Base-by-base conservation (phyloP, 35 echinoderm and acorn worm genomes). In the Heliocidaris tuberculata region DNA sequence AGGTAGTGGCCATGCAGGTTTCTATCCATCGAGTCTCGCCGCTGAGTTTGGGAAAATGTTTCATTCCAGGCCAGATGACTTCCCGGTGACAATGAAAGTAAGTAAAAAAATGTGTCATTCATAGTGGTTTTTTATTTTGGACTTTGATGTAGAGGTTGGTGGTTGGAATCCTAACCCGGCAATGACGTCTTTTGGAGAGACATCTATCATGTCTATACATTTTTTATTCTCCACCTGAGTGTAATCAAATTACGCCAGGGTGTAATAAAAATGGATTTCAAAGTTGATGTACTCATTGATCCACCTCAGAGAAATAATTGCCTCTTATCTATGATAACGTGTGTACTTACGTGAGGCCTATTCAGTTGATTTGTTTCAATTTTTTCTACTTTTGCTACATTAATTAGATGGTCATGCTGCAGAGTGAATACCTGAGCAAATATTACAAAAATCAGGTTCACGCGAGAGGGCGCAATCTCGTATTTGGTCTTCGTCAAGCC, bases 381-480 rank as follows among this genome's bases (percentile, higher is more conserved):
- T 24, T 71, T 21, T 6, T 27, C 19, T 27, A 71, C 24, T 7
- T 71, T 27, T 71, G 17, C 2, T 71, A 71, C 15, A 19, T 71
- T 71, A 17, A 5, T 5, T 27, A 97, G 96, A 47, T 60, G 47
- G 47, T 85, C 31, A 15, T 97, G 85, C 24, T 97, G 48, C 47
- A 48, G 7, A 95, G 90, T 29, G 96, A 95, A 32, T 97, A 95
- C 35, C 49, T 97, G 88, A 90, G 94, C 54, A 93, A 86, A 42
- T 60, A 97, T 48, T 96, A 95, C 85, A 88, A 93, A 17, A 94
- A 94, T 32, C 50, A 94, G 85, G 94, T 60, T 61, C 96, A 97
- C 47, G 97, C 92, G 5, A 97, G 96, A 92, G 95, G 88, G 59
- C 97, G 95, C 89, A 97, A 97, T 94, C 90, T 97, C 7, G 61